Evolutionary conservation across 2,888 invertebrate species (phyloP).

Genomic region (Neria commutata): DNA sequence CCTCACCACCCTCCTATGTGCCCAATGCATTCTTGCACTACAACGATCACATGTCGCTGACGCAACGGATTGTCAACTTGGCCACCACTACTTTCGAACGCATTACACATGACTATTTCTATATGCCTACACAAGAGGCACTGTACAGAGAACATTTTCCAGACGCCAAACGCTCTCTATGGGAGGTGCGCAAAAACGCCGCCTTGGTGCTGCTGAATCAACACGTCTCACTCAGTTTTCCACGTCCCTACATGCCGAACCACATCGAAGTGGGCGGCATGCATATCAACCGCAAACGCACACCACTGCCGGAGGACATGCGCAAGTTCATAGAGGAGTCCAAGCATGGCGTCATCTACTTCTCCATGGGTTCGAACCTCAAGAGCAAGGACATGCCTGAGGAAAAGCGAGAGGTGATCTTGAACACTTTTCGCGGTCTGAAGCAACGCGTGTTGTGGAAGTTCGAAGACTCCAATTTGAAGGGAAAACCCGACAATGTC

Average conservation of each 20-base stretch:
- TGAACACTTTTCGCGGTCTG: slow-evolving; percentile 45
- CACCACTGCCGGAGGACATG: slow-evolving; percentile 54
- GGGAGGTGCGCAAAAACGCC: slow-evolving; percentile 45
- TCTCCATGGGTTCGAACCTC: slow-evolving; percentile 63
- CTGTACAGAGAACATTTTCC: slow-evolving; percentile 51
- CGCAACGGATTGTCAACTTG: slow-evolving; percentile 55
- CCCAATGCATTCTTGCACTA: slow-evolving; percentile 48
- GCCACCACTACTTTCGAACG: slow-evolving; percentile 42
- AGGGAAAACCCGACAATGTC: slow-evolving; percentile 53
- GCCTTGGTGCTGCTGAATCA: slow-evolving; percentile 55
- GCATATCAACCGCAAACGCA: slow-evolving; percentile 54
- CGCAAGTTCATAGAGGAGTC: slow-evolving; percentile 59
- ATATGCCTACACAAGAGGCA: slow-evolving; percentile 50
- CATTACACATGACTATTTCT: slow-evolving; percentile 39
- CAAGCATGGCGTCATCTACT: slow-evolving; percentile 62
- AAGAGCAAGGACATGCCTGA: slow-evolving; percentile 45
- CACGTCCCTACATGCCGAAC: slow-evolving; percentile 58
- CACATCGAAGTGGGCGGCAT: slow-evolving; percentile 61
- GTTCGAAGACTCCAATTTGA: slow-evolving; percentile 54
- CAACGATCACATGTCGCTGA: slow-evolving; percentile 56
- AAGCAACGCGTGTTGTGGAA: slow-evolving; percentile 63
- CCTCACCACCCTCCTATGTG: slow-evolving; percentile 57
- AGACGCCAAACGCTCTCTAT: slow-evolving; percentile 41
- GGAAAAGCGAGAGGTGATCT: slow-evolving; percentile 44
- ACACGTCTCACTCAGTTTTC: slow-evolving; percentile 54